Evolutionary conservation across 2,113 vertebrate genomes (phyloP).

Genomic region (Cololabis saira): DNA sequence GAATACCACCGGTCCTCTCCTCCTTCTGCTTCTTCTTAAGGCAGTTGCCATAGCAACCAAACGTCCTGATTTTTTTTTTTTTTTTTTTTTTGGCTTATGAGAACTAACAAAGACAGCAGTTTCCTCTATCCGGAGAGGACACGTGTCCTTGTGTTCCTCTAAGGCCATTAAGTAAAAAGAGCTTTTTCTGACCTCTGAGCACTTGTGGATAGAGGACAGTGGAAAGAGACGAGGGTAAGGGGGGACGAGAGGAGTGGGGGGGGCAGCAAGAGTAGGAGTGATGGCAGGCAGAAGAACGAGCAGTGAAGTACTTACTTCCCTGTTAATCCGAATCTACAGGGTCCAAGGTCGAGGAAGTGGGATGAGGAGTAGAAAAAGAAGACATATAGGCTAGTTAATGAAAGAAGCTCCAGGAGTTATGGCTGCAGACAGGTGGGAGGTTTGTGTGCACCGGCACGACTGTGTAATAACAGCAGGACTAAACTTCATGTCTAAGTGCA

Average conservation of each 20-base stretch:
- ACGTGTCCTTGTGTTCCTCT: constrained; percentile 41
- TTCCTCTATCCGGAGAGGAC: constrained; percentile 44
- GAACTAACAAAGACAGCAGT: constrained; percentile 42
- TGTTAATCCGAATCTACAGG: constrained; percentile 91
- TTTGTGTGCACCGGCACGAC: constrained; percentile 25
- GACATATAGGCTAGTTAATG: constrained; percentile 84
- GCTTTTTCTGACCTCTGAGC: constrained; percentile 51
- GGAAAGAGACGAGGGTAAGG: constrained; percentile 19
- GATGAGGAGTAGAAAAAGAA: constrained; percentile 82
- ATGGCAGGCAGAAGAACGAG: constrained; percentile 79
- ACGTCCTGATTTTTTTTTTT: constrained; percentile 41
- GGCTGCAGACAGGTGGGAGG: constrained; percentile 68
- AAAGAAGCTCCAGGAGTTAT: constrained; percentile 75
- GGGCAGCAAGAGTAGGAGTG: constrained; percentile 44
- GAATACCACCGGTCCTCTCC: constrained; percentile 36
- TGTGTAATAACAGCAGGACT: neutral
- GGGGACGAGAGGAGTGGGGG: constrained; percentile 18
- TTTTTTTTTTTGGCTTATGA: constrained; percentile 21
- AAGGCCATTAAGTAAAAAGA: constrained; percentile 38
- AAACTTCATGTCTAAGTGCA: neutral
- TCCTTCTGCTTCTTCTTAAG: constrained; percentile 22
- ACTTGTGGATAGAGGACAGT: constrained; percentile 65
- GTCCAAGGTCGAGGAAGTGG: constrained; percentile 82
- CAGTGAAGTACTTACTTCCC: constrained; percentile 88
- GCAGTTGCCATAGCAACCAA: constrained; percentile 60